A percentile compares a stretch with the other conserved stretches of the same genome.
phyloP scores from a whole-genome alignment of 2,888 invertebrate species.

The Drepana falcataria region DNA sequence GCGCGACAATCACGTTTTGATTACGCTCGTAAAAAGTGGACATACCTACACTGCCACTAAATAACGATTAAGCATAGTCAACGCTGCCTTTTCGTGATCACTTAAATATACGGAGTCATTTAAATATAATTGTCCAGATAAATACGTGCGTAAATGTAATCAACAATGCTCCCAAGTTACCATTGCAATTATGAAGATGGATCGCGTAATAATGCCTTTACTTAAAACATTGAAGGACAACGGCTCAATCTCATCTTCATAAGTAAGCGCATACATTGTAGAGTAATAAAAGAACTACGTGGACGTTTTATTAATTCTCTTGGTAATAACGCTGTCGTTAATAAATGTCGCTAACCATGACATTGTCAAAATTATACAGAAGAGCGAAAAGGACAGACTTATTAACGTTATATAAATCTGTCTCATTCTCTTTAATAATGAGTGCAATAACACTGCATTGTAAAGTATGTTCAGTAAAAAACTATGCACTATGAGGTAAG shows the following conservation, averaged over 20 bases:
- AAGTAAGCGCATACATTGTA: background rate
- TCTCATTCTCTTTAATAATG: too few relatives aligned
- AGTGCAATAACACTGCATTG: too few relatives aligned
- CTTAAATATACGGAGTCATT: conserved; percentile 3
- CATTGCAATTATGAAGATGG: conserved; percentile 12
- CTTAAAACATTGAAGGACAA: background rate
- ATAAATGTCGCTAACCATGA: too few relatives aligned
- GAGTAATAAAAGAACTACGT: background rate
- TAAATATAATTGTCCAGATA: conserved; percentile 22
- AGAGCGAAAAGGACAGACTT: too few relatives aligned
- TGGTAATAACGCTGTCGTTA: too few relatives aligned
- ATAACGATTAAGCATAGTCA: conserved; percentile 44
- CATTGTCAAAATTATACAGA: too few relatives aligned
- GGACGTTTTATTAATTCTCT: background rate
- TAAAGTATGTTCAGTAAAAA: too few relatives aligned
- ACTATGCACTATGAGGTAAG: too few relatives aligned
- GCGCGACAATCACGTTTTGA: conserved; percentile 74
- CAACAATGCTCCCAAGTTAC: conserved; percentile 4
- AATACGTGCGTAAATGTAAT: conserved; percentile 12
- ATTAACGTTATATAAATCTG: too few relatives aligned
- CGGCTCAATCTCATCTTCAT: background rate
- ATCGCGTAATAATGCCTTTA: conserved; percentile 11
- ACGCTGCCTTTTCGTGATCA: conserved; percentile 20
- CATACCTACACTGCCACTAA: conserved; percentile 44
- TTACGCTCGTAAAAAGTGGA: conserved; percentile 62